A percentile compares a stretch with the other conserved stretches of the same genome.
These are phyloP conservation scores for Melanaphis sacchari DNA, from an alignment of 1,140 invertebrate species.

Conservation along the genomic window DNA sequence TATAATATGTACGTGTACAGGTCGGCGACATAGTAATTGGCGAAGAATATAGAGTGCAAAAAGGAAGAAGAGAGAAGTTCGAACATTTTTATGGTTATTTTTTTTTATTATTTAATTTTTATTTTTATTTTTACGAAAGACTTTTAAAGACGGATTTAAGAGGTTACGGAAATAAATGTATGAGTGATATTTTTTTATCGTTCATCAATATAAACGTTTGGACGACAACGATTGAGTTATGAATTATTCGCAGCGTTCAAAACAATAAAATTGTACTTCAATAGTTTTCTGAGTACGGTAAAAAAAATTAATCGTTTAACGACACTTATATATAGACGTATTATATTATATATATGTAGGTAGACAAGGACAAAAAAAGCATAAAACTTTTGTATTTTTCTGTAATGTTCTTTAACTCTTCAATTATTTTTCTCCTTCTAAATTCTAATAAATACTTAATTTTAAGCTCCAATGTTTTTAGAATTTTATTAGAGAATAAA, in stretches of 20 bases:
- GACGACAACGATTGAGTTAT: conserved; percentile 8
- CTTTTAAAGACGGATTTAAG: background rate
- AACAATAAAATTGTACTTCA: conserved; percentile 19
- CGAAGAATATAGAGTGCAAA: background rate
- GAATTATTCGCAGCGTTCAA: background rate
- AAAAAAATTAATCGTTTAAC: conserved; percentile 3
- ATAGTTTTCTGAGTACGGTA: background rate
- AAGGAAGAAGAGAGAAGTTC: background rate
- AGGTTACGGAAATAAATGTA: background rate
- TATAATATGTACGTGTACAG: background rate
- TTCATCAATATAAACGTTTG: background rate
- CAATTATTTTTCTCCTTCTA: background rate
- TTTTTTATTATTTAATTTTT: conserved; percentile 21
- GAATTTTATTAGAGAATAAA: background rate
- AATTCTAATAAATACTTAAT: background rate
- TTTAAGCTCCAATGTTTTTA: background rate
- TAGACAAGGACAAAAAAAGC: background rate
- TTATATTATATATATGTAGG: conserved; percentile 10
- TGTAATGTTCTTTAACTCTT: background rate
- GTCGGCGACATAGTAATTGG: background rate
- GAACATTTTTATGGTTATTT: background rate
- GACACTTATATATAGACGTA: background rate
- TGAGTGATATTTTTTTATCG: background rate
- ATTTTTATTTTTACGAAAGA: background rate
- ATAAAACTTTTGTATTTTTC: conserved; percentile 1